Evolutionary conservation across 2,888 invertebrate genomes (phyloP).

Genomic region (Lochmaea crataegi): DNA sequence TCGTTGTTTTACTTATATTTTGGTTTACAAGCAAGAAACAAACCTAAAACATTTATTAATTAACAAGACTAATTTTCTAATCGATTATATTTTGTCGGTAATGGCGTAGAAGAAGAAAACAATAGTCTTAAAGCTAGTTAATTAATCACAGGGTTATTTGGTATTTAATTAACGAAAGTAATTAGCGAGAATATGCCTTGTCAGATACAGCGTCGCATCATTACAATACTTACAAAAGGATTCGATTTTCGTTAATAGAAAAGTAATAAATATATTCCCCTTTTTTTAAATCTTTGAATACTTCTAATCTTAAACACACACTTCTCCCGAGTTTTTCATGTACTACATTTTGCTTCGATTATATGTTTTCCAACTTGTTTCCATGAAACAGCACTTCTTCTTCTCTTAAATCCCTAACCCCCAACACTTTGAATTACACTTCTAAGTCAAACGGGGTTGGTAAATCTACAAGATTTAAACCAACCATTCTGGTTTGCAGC

Average conservation of each 20-base stretch:
- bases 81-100: constrained; percentile 6
- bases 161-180: constrained; percentile 57
- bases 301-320: not conserved
- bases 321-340: no score
- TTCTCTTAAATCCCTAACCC: no score
- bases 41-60: constrained; percentile 5
- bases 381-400: no score
- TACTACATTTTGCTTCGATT: no score
- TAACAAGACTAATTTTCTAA: constrained; percentile 9
- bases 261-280: not conserved
- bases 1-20: not conserved
- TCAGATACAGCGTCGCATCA: constrained; percentile 47
- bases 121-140: constrained; percentile 41
- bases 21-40: not conserved
- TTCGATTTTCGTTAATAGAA: not conserved
- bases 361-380: no score
- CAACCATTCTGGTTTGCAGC: no score
- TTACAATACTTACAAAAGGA: not conserved
- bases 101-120: constrained; percentile 27
- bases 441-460: no score
- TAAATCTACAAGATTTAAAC: no score
- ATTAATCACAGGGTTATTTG: constrained; percentile 53
- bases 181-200: constrained; percentile 57
- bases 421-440: no score
- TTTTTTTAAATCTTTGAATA: not conserved